These are phyloP conservation scores for Fregata magnificens DNA, from an alignment of 2,113 vertebrate species.

Conservation along the genomic window DNA sequence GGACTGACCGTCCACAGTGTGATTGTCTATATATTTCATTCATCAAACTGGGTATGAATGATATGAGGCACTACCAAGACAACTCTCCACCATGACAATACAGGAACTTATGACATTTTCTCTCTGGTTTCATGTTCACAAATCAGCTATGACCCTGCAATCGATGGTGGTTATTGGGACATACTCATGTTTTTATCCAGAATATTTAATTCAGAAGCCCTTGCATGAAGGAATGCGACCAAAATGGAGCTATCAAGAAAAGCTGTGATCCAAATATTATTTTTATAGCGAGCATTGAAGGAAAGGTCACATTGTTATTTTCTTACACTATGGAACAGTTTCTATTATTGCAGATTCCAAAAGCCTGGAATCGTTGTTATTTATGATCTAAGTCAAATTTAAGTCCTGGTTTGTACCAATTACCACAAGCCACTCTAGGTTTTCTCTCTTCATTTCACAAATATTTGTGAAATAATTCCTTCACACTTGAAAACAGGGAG, in stretches of 20 bases:
- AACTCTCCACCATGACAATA: neutral
- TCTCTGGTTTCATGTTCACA: neutral
- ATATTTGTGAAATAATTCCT: slow-evolving; percentile 4
- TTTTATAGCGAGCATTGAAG: slow-evolving; percentile 25
- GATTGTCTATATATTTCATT: neutral
- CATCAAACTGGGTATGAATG: neutral
- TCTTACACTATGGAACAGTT: slow-evolving; percentile 44
- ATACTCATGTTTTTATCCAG: neutral
- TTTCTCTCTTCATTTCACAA: slow-evolving; percentile 8
- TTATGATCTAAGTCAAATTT: slow-evolving; percentile 42
- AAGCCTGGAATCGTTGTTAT: slow-evolving; percentile 32
- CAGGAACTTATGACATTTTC: neutral
- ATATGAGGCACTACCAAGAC: neutral
- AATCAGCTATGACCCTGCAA: neutral
- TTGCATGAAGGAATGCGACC: neutral
- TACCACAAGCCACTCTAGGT: neutral
- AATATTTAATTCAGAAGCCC: slow-evolving; percentile 18
- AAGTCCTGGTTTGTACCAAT: slow-evolving; percentile 8
- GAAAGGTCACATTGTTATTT: slow-evolving; percentile 62
- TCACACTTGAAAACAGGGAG: slow-evolving; percentile 2
- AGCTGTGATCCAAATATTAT: slow-evolving; percentile 35
- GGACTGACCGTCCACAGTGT: neutral
- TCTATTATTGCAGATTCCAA: slow-evolving; percentile 42
- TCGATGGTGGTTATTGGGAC: neutral
- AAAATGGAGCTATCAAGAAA: slow-evolving; percentile 51